Base-by-base conservation (phyloP, 2,113 vertebrate genomes). In the Podiceps cristatus region DNA sequence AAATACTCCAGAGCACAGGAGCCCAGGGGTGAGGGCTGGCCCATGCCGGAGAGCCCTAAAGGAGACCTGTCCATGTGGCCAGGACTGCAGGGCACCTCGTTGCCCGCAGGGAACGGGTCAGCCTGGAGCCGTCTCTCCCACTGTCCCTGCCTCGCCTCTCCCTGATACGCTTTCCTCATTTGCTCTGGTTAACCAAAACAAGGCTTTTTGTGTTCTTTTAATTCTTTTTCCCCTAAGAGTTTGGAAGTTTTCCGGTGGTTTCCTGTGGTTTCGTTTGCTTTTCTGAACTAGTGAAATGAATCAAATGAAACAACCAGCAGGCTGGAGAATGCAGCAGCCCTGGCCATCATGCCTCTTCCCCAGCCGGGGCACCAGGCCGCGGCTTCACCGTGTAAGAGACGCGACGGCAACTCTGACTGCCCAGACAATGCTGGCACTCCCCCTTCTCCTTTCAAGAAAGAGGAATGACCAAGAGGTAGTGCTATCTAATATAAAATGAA, bases 341-440 rank as follows among this genome's bases (percentile, higher is more conserved):
- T 72, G 91, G 23, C 42, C 42, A 27, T 45, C 27, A 29, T 0
- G 0, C 24, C 9, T 45, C 37, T 27, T 75, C 25, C 19, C 40
- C 74, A 49, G 68, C 15, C 5, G 2, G 18, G 13, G 4, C 55
- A 69, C 8, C 29, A 31, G 56, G 45, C 59, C 72, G 60, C 2
- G 1, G 42, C 27, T 60, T 19, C 33, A 1, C 0, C 1, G 45
- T 19, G 1, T 31, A 10, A 58, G n/a, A 59, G 84, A 78, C 56
- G 27, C 2, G 2, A 3, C 0, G 2, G 62, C 47, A 85, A 22
- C 52, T 58, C 80, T 50, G 59, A 37, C 59, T 78, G 87, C 76
- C 58, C 5, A 1, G 83, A 10, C 56, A 67, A 25, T 0, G 0
- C 72, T 29, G 76, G 20, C 58, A 56, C 20, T 60, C 25, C 77